Base-by-base conservation (phyloP, 2,888 invertebrate genomes). In the Cheilosia urbana region DNA sequence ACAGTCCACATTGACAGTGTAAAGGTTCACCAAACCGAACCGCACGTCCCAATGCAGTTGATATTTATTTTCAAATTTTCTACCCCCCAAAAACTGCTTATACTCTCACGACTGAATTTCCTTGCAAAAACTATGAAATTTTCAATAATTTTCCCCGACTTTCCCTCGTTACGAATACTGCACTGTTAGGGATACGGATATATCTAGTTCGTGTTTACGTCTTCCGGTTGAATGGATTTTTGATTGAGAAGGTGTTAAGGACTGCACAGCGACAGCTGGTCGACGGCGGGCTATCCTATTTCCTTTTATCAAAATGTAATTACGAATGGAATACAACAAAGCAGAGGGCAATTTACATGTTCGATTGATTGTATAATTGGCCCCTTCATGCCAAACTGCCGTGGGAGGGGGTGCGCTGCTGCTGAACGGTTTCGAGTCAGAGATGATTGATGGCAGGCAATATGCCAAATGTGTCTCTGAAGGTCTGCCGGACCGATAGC, bases 351-450 rank as follows among this genome's bases (percentile, higher is more conserved):
- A 84, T 84, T 79, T 79, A 84, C 84, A 84, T 84, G 79, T 84
- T 66, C 84, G 79, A 84, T 79, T 79, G 84, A 84, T 84, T 79
- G 84, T 69, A 60, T 79, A 84, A 79, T 84, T 84, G 84, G 84
- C 79, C 66, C 27, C 3, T 60, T 62, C 69, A 57, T 45, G 15
- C 15, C 55, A 4, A 34, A 24, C 42, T 24, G 53, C n/a, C 30
- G 55, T 19, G 15, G 47, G 30, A 15, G 24, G 7, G 53, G 60
- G 27, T 13, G 49, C 42, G 17, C 6, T 34, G 17, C 13, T 13
- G 37, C 37, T 37, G 37, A 13, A 30, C 5, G 17, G 40, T 51
- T 60, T 65, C 37, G 58, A 34, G 53, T 63, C 40, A 45, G 73
- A 79, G 58, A 84, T 84, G 84, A 84, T 84, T 75, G 79, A 79